Conservation (phyloP, 2,888 invertebrate species). For the Uloborus plumipes region DNA sequence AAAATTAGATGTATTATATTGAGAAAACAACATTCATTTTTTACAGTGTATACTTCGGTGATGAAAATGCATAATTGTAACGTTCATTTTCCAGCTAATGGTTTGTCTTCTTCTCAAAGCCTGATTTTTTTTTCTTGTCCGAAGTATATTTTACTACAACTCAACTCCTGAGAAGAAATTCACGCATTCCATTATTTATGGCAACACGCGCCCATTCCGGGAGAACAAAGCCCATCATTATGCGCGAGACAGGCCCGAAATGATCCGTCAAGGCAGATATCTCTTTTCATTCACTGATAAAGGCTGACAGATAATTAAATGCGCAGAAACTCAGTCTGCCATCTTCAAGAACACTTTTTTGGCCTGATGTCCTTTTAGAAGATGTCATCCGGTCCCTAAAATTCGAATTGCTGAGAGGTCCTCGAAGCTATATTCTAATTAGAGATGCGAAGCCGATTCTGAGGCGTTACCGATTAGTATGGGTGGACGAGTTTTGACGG, state of each 20-base stretch:
- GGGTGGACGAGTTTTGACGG: conserved; percentile 47
- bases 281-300: conserved; percentile 19
- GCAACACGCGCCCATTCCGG: too few relatives aligned
- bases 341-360: conserved; percentile 31
- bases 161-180: too few relatives aligned
- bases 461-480: conserved; percentile 58
- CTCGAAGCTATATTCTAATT: conserved; percentile 62
- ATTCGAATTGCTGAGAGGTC: conserved; percentile 46
- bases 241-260: conserved; percentile 32
- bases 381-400: conserved; percentile 8
- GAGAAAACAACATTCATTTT: too few relatives aligned
- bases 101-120: too few relatives aligned
- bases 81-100: too few relatives aligned
- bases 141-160: too few relatives aligned
- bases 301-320: conserved; percentile 56
- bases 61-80: too few relatives aligned
- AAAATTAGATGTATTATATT: too few relatives aligned
- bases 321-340: conserved; percentile 11
- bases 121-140: too few relatives aligned
- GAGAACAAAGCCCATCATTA: conserved; percentile 45
- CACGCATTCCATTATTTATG: too few relatives aligned
- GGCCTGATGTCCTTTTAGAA: conserved; percentile 1
- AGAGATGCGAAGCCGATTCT: conserved; percentile 37
- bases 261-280: neutral
- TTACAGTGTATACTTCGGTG: too few relatives aligned